These are phyloP conservation scores for Pontoporia blainvillei DNA, from an alignment of 2,113 vertebrate species.

Conservation along the genomic window DNA sequence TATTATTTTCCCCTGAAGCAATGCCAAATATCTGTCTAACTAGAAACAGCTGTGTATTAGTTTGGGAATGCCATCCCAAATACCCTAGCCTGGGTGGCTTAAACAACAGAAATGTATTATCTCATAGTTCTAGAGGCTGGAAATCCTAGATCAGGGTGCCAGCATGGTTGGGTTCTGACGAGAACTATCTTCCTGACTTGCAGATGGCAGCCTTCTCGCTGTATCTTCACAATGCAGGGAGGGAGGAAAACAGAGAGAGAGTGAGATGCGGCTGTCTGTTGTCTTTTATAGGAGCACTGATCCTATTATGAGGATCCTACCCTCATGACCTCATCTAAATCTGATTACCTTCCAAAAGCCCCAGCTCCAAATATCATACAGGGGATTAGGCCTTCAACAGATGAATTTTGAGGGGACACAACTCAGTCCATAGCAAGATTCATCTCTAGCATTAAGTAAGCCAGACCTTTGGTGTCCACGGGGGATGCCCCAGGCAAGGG, in stretches of 20 bases:
- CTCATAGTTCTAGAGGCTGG: not conserved
- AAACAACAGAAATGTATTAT: constrained; percentile 13
- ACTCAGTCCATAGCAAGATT: not conserved
- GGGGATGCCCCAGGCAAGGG: not conserved
- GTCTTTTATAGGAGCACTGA: not conserved
- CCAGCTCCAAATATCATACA: not conserved
- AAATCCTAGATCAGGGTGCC: not conserved
- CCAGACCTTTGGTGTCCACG: not conserved
- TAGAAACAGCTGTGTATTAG: constrained; percentile 59
- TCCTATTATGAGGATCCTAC: not conserved
- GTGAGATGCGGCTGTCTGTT: not conserved
- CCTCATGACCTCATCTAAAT: not conserved
- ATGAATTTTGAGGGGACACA: not conserved
- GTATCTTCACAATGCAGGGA: not conserved
- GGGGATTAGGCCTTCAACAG: not conserved
- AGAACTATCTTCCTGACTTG: not conserved
- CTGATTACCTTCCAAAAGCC: not conserved
- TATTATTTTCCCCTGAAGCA: constrained; percentile 53
- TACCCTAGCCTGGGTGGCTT: not conserved
- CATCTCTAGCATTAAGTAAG: not conserved
- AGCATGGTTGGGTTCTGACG: not conserved
- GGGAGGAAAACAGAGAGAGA: not conserved
- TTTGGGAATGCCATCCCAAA: constrained; percentile 49
- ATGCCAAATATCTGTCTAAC: constrained; percentile 66
- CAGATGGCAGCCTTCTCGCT: not conserved